A percentile compares a stretch with the other conserved stretches of the same genome.
Conservation (phyloP, 1,140 invertebrate species). For the Papilio machaon region DNA sequence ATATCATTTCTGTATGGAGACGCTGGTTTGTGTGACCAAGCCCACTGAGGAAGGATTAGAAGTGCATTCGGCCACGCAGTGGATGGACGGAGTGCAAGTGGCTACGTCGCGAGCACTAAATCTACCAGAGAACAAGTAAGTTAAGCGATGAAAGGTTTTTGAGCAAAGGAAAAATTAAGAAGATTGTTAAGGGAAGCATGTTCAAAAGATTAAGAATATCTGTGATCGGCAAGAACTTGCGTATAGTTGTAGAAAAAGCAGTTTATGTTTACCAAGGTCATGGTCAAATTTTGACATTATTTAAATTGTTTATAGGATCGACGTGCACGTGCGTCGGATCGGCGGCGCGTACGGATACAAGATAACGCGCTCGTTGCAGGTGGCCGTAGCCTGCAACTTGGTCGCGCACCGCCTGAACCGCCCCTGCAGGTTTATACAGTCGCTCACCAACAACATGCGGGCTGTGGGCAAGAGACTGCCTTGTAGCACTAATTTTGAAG, state of each 20-base stretch:
- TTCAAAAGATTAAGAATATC: not conserved
- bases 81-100: constrained; percentile 83
- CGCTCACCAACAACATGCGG: constrained; percentile 85
- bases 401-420: constrained; percentile 55
- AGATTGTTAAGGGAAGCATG: no score
- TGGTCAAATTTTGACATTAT: not conserved
- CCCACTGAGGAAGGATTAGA: constrained; percentile 86
- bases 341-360: constrained; percentile 64
- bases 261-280: not conserved
- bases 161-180: no score
- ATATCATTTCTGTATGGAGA: constrained; percentile 79
- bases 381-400: constrained; percentile 51
- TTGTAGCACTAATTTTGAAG: constrained; percentile 83
- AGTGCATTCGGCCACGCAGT: constrained; percentile 84
- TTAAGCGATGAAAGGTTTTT: not conserved
- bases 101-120: constrained; percentile 82
- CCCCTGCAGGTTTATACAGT: constrained; percentile 71
- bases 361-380: constrained; percentile 52
- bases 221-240: not conserved
- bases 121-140: constrained; percentile 70
- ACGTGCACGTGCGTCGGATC: constrained; percentile 79
- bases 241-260: not conserved
- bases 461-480: constrained; percentile 85
- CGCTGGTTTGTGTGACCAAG: constrained; percentile 83
- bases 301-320: constrained; percentile 79